These are phyloP conservation scores for Brachystomella parvula DNA, from an alignment of 1,140 invertebrate genomes.

Conservation along the genomic window DNA sequence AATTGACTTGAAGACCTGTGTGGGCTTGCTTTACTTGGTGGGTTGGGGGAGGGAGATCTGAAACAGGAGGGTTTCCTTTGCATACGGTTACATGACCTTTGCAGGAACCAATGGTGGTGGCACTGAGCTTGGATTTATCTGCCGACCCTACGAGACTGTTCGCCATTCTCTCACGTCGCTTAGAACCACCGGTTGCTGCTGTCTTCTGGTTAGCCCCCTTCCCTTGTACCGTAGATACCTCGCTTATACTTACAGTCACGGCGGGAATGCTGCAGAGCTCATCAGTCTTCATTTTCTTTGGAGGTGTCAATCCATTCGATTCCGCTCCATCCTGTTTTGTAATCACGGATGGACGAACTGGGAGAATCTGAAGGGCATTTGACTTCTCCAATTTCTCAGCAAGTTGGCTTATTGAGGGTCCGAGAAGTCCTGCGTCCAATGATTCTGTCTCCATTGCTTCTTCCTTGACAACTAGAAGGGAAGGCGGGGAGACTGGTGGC, in stretches of 20 bases:
- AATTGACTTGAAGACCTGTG: not conserved
- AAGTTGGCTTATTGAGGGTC: constrained; percentile 28
- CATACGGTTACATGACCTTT: not conserved
- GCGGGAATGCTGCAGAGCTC: not conserved
- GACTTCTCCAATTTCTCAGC: constrained; percentile 37
- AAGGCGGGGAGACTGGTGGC: not conserved
- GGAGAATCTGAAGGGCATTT: constrained; percentile 34
- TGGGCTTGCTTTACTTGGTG: not conserved
- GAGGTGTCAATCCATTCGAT: not conserved
- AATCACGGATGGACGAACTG: constrained; percentile 32
- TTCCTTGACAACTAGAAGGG: not conserved
- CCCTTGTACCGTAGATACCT: not conserved
- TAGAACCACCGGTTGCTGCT: too few species aligned
- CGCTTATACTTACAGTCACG: not conserved
- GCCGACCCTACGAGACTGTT: not conserved
- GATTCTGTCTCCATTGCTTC: not conserved
- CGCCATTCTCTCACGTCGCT: not conserved
- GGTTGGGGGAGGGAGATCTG: not conserved
- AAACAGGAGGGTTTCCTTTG: not conserved
- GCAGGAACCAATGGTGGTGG: not conserved
- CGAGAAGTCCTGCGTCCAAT: constrained; percentile 18
- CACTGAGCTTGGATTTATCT: not conserved
- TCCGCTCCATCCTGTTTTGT: constrained; percentile 20
- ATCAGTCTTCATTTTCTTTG: constrained; percentile 27
- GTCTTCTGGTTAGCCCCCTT: not conserved